Base-by-base conservation (phyloP, 2,113 vertebrate genomes). In the Tragelaphus strepsiceros region DNA sequence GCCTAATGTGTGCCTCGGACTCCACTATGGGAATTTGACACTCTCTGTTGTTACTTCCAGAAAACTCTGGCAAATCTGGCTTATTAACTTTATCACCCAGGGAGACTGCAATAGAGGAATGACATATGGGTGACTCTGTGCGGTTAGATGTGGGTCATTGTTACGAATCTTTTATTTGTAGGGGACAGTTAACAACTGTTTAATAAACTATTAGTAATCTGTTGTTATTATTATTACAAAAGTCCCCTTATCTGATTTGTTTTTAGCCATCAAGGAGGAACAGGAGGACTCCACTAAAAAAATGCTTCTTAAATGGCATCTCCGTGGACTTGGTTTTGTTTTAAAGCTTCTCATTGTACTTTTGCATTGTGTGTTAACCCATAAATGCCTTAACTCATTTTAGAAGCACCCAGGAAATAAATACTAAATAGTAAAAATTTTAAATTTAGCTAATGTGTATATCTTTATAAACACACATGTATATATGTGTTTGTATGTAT, bases 91-190 rank as follows among this genome's bases (percentile, higher is more conserved):
- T 30, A 88, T 88, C 22, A 93, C 46, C 30, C 61, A 89, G 35
- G 13, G 13, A 86, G 8, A 12, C 51, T 17, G 26, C 80, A 59
- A n/a, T 64, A 43, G 9, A 64, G 30, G 11, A 78, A 62, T 88
- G 28, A 30, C 2, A 6, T 80, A n/a, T n/a, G 58, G 62, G 7
- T 77, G 71, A 81, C 80, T 84, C 7, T n/a, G 3, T 39, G 43
- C 59, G 1, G 32, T 59, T 67, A 32, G 16, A 91, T 80, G 54
- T 39, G 77, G 56, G 24, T 87, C 28, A 49, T 53, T 46, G 58
- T 59, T 32, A 95, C 51, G 87, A 94, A 43, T 91, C 30, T 90
- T 96, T 95, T 54, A 84, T 92, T 92, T 96, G 59, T 58, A 64
- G 59, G 19, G 7, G 28, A 12, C 13, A 89, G 46, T 86, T 95